These are phyloP conservation scores for Champsocephalus gunnari DNA, from an alignment of 2,797 vertebrate genomes.

Conservation along the genomic window DNA sequence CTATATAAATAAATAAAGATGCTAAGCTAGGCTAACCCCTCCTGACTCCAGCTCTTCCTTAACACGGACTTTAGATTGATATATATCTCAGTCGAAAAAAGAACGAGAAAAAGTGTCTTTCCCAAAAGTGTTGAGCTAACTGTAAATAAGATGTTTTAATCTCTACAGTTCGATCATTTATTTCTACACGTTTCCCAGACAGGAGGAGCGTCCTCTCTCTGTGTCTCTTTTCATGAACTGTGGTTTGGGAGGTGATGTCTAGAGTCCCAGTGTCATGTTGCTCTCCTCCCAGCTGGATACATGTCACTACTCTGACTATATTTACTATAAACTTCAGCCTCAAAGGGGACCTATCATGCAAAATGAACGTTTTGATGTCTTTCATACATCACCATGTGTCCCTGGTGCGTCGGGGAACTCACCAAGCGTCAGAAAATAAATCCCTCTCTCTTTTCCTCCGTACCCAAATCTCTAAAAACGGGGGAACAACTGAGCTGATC, in stretches of 20 bases:
- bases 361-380: no score
- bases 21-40: background rate
- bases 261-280: no score
- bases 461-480: background rate
- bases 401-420: no score
- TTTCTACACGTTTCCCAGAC: background rate
- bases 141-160: background rate
- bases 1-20: no score
- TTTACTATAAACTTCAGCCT: background rate
- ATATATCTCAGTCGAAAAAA: background rate
- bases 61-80: background rate
- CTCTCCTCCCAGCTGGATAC: background rate
- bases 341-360: no score
- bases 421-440: no score
- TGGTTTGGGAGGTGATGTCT: background rate
- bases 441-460: no score
- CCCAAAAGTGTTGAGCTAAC: background rate
- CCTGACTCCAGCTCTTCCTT: background rate
- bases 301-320: background rate
- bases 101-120: background rate
- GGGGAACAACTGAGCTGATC: no score
- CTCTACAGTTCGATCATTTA: background rate
- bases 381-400: no score
- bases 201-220: constrained; percentile 9
- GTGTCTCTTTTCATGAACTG: constrained; percentile 9